A percentile compares a stretch with the other conserved stretches of the same genome.
Conservation (phyloP, 2,113 vertebrate species). For the Carettochelys insculpta region DNA sequence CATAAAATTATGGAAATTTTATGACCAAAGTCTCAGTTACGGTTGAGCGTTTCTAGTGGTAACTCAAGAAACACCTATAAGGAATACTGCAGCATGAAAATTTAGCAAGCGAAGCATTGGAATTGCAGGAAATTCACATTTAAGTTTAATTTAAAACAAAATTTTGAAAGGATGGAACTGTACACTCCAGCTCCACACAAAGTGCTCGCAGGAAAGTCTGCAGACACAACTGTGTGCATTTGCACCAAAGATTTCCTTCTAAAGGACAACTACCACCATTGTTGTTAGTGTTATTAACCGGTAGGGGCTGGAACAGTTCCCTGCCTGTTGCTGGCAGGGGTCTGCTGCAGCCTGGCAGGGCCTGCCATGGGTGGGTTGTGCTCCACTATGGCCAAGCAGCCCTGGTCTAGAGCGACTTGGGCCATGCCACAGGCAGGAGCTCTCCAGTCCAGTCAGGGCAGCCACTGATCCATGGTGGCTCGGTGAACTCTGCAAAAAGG, state of each 20-base stretch:
- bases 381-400: too few relatives aligned
- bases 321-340: too few relatives aligned
- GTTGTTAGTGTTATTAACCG: too few relatives aligned
- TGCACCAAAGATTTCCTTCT: neutral
- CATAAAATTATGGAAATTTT: neutral
- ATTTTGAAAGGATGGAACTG: neutral
- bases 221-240: neutral
- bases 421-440: too few relatives aligned
- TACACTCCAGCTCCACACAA: neutral
- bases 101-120: neutral
- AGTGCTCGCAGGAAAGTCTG: neutral
- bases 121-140: neutral
- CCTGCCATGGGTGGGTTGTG: too few relatives aligned
- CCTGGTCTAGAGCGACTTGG: too few relatives aligned
- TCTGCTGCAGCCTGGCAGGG: too few relatives aligned
- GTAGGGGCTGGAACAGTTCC: too few relatives aligned
- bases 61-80: neutral
- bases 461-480: too few relatives aligned
- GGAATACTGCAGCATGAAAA: neutral
- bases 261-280: neutral
- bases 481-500: too few relatives aligned
- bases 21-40: neutral
- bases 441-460: too few relatives aligned
- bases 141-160: neutral
- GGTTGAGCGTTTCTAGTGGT: neutral